Base-by-base conservation (phyloP, 2,113 vertebrate genomes). In the Malurus elegans region DNA sequence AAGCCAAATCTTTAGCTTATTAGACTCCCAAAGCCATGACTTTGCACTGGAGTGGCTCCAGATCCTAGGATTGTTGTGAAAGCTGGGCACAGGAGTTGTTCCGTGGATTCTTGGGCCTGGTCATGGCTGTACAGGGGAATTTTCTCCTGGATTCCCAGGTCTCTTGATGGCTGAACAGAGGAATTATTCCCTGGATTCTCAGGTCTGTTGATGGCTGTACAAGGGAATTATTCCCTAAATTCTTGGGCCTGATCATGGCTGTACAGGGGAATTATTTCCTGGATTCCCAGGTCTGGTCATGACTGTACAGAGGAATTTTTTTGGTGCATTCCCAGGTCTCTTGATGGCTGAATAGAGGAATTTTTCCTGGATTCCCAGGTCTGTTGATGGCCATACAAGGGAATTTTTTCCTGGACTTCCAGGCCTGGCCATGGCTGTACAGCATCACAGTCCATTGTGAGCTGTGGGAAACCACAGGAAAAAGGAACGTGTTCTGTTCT, bases 401-500 rank as follows among this genome's bases (percentile, higher is more conserved):
- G 38, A 38, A 38, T 38, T 38, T 38, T 38, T 38, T 38, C 38
- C 38, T 20, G n/a, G 9, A 10, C 60, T 36, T 44, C 38, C 56
- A 21, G 66, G 32, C 38, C 60, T 31, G 44, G 16, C 47, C 29
- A 9, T 17, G 45, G 31, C 6, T 24, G 31, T 14, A n/a, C 8
- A 24, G 12, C 61, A 28, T 1, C 26, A 42, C 32, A 18, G 24
- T 4, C 17, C 2, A 4, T 2, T 4, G 38, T 9, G 54, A 75
- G 60, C 38, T 20, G 32, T 23, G 69, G 70, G 73, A 44, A 86
- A 36, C 16, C 42, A 24, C 14, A 8, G 1, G 1, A 4, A 36
- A 26, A 36, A 89, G 48, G 44, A 44, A 10, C 1, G 0, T 0
- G 18, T 26, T 8, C 2, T 0, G 0, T 45, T 47, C 72, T 17